These are phyloP conservation scores for Umimayanthus chanpuru DNA, from an alignment of 92 coral and sea anemone species.

Conservation along the genomic window DNA sequence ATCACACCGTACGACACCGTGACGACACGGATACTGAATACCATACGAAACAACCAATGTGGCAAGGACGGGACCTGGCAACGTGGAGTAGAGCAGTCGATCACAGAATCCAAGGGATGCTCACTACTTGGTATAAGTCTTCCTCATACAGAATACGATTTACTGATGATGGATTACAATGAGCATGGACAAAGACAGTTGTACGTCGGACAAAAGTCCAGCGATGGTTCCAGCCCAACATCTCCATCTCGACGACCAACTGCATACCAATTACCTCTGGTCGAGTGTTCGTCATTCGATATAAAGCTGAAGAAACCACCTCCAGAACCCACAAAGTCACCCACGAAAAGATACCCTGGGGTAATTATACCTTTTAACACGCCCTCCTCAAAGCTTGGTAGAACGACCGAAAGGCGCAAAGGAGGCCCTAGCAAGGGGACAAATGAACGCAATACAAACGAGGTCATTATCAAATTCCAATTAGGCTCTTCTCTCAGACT, in stretches of 20 bases:
- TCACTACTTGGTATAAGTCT: slow-evolving; percentile 57
- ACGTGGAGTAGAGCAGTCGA: slow-evolving; percentile 56
- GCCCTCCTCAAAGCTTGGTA: slow-evolving; percentile 61
- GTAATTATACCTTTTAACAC: slow-evolving; percentile 46
- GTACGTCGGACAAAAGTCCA: slow-evolving; percentile 73
- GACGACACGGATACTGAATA: slow-evolving; percentile 59
- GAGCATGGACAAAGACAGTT: slow-evolving; percentile 56
- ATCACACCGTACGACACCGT: slow-evolving; percentile 59
- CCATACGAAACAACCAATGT: slow-evolving; percentile 58
- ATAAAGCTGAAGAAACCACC: slow-evolving; percentile 71
- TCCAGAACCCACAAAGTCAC: slow-evolving; percentile 68
- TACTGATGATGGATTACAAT: slow-evolving; percentile 66
- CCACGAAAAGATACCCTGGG: slow-evolving; percentile 55
- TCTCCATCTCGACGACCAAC: slow-evolving; percentile 72
- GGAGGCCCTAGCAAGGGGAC: slow-evolving; percentile 57
- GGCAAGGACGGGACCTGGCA: slow-evolving; percentile 71
- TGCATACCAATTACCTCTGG: slow-evolving; percentile 75
- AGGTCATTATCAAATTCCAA: slow-evolving; percentile 9
- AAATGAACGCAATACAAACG: slow-evolving; percentile 24
- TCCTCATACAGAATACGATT: slow-evolving; percentile 76
- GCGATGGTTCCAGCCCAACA: slow-evolving; percentile 52
- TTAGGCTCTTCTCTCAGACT: neutral
- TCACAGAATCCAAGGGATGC: slow-evolving; percentile 72
- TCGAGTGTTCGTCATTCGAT: slow-evolving; percentile 68
- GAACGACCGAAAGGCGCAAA: slow-evolving; percentile 54